Evolutionary conservation across 2,113 vertebrate genomes (phyloP), one percentile per base, ranked within the genome.

Genomic region (Corythornis vintsioides): DNA sequence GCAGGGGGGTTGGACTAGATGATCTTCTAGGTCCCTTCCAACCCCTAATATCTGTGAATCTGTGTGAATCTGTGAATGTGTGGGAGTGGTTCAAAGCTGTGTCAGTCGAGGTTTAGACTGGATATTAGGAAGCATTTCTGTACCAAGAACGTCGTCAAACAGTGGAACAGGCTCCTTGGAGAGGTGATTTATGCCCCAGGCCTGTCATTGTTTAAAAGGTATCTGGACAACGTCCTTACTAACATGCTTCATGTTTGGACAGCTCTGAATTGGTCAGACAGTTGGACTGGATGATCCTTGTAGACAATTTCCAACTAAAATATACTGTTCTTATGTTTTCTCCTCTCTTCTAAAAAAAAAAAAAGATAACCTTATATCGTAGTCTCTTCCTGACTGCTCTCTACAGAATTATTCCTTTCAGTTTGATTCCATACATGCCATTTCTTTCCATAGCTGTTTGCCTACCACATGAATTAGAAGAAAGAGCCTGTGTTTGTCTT

Each of bases 11-110:
- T 38, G 38, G 38, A 38, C 9, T 10, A 38, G 38, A 38, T 38
- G 38, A 38, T 38, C 38, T 38, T 38, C 38, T 38, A 38, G 38
- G 38, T 38, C 38, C 38, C 38, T 38, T 38, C 9, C 38, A 38
- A 38, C 38, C 38, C 38, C 38, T 38, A 38, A 38, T 38, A 38
- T 38, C 38, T 38, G 10, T 38, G 38, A 38, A 38, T 38, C 38
- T 38, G 9, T 38, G 10, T 38, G 38, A 38, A 38, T 38, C 38
- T 38, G 10, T 38, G 38, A 38, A 35, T 1, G 0, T 0, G 0
- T 10, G 14, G 25, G 31, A 64, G 16, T 13, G 25, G 25, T 6
- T 50, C 50, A 31, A 22, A 43, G 33, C 42, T 43, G 14, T 1
- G 1, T 2, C 20, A 43, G 33, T 5, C 2, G 13, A 47, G 45